These are phyloP conservation scores for Myanophis thanlyinensis DNA, from an alignment of 2,113 vertebrate species.

Conservation along the genomic window DNA sequence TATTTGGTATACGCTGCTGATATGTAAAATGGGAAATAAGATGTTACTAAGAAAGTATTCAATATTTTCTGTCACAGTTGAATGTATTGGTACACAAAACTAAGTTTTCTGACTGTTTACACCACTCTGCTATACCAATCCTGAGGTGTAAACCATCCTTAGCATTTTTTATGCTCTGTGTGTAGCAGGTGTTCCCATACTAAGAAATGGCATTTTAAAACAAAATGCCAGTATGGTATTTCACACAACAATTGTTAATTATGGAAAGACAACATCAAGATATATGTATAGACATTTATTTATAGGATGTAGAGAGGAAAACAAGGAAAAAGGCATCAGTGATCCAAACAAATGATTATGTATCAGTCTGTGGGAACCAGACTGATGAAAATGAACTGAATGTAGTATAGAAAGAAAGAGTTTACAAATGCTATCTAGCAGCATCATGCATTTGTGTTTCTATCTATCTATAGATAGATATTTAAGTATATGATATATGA, in stretches of 20 bases:
- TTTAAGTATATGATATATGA: constrained; percentile 54
- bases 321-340: constrained; percentile 63
- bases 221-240: constrained; percentile 82
- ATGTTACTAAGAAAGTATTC: constrained; percentile 1
- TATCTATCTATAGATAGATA: constrained; percentile 60
- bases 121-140: constrained; percentile 60
- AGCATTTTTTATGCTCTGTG: constrained; percentile 59
- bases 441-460: constrained; percentile 78
- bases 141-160: constrained; percentile 67
- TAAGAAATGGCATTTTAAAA: constrained; percentile 72
- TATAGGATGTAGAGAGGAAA: constrained; percentile 60
- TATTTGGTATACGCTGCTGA: constrained; percentile 25
- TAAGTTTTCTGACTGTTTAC: constrained; percentile 65
- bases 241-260: constrained; percentile 77
- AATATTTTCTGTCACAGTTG: constrained; percentile 46
- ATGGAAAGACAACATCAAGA: constrained; percentile 77
- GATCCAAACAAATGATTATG: constrained; percentile 67
- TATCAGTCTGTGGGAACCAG: constrained; percentile 71
- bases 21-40: constrained; percentile 42
- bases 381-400: constrained; percentile 72
- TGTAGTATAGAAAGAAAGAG: constrained; percentile 70
- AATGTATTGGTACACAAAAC: neutral
- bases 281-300: constrained; percentile 76
- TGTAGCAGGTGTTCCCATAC: constrained; percentile 78
- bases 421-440: constrained; percentile 74